Base-by-base conservation (phyloP, 2,113 vertebrate genomes). In the Aegotheles bennettii region DNA sequence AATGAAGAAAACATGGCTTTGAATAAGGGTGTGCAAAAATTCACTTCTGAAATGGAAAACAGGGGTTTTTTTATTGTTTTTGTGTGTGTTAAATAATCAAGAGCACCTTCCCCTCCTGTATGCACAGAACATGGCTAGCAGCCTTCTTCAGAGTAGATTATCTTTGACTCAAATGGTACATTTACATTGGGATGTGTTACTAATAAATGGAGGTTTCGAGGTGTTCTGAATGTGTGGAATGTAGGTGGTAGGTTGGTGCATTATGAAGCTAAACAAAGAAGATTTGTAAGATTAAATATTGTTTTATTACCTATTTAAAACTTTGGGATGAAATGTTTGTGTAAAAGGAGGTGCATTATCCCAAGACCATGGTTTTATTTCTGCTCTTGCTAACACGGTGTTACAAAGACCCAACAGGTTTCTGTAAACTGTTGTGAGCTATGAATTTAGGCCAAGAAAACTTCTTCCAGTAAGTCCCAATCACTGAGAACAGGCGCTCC, bases 231-330 rank as follows among this genome's bases (percentile, higher is more conserved):
- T 67, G 36, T 16, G 9, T 21, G 15, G 68, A 89, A 87, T 60
- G 35, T 47, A 59, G 59, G 21, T 40, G 16, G 48, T 38, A 65
- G 45, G 40, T 31, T 82, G 47, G 68, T 75, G 78, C 81, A 16
- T 31, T 59, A 21, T 26, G 74, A 87, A 95, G 57, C 20, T 81
- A 91, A 91, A 82, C 61, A 91, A 91, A 89, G 64, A 94, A 6
- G 24, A 59, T 48, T 87, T 80, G 17, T 6, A 84, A 70, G 40
- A 48, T 60, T 82, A 75, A 89, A 75, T 86, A 60, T 28, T 38
- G n/a, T 33, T 94, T 94, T 87, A 94, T 93, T 93, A 56, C 31
- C 77, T 76, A 16, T 91, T 89, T 87, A 92, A 87, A 43, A 86
- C 36, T 67, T 71, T 5, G 15, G 63, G 61, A 81, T 71, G 2